Conservation (phyloP, 2,113 vertebrate species). For the Dromiciops gliroides region DNA sequence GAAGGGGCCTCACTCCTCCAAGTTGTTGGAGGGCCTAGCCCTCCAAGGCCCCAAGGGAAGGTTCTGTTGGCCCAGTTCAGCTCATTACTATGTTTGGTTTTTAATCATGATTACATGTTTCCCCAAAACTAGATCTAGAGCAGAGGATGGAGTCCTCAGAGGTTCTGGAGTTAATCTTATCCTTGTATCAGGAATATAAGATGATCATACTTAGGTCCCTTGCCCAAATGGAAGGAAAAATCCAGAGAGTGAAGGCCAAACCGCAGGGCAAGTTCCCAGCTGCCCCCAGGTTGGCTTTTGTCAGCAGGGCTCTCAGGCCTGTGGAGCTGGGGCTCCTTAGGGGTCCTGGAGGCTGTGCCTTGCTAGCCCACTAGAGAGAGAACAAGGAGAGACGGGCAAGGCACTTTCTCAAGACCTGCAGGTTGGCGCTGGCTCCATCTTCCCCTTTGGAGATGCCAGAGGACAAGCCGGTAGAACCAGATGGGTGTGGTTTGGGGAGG, state of each 20-base stretch:
- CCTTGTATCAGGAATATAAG: neutral
- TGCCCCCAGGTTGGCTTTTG: neutral
- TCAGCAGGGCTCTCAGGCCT: neutral
- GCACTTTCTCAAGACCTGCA: neutral
- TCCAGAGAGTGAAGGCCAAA: neutral
- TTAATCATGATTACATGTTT: slow-evolving; percentile 7
- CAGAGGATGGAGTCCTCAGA: neutral
- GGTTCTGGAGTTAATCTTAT: neutral
- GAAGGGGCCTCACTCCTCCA: neutral
- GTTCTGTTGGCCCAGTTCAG: neutral
- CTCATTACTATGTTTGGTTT: slow-evolving; percentile 24
- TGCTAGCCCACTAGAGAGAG: neutral
- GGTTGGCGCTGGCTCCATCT: neutral
- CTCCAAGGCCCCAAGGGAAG: neutral
- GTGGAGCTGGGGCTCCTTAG: neutral
- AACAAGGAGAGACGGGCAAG: neutral
- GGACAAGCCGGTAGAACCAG: neutral
- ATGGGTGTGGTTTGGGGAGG: neutral
- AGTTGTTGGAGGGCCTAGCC: neutral
- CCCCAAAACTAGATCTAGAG: slow-evolving; percentile 14
- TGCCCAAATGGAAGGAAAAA: neutral
- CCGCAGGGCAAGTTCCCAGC: neutral
- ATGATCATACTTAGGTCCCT: neutral
- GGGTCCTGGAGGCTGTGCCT: neutral
- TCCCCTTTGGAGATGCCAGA: neutral